Base-by-base conservation (phyloP, 2,888 invertebrate species). In the Odontomyia ornata region DNA sequence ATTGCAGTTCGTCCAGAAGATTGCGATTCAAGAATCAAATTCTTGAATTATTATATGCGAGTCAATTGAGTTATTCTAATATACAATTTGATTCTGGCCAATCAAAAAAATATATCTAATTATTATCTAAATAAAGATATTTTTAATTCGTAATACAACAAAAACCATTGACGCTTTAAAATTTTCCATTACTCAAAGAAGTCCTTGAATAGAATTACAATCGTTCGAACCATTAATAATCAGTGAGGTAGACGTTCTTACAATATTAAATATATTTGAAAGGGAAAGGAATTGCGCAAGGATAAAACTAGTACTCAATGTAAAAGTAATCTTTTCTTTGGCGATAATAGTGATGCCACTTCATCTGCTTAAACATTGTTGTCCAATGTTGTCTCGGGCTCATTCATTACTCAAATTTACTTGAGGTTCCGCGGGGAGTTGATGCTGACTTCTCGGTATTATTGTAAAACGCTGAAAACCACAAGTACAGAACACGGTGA, bases 331-430 rank as follows among this genome's bases (percentile, higher is more conserved):
- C 30, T 9, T 13, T 52, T n/a, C 13, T 52, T 52, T 21, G 13
- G 36, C 21, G 36, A 36, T 65, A 36, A 21, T 21, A 36, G 65
- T 28, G n/a, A 1, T 36, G n/a, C 13, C 18, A 65, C 18, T 36
- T 65, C 28, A 36, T 65, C 21, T 13, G 36, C 27, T 18, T 27
- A 30, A 60, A 65, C 65, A 65, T 36, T 65, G 65, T 65, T 36
- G 30, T 30, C 30, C 30, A 30, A 64, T 64, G 64, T 65, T 65
- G 36, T 15, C 36, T 36, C 36, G 2, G n/a, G 18, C 36, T 21
- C 65, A 65, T 18, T 36, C 65, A 65, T 65, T 65, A 65, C 36
- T 65, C 65, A 65, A 65, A 65, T 65, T 36, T 62, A 27, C 27
- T 25, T 27, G 62, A 62, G 27, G 23, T 62, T 27, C 21, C 11